Evolutionary conservation across 2,888 invertebrate genomes (phyloP).

Genomic region (Xestia c-nigrum): DNA sequence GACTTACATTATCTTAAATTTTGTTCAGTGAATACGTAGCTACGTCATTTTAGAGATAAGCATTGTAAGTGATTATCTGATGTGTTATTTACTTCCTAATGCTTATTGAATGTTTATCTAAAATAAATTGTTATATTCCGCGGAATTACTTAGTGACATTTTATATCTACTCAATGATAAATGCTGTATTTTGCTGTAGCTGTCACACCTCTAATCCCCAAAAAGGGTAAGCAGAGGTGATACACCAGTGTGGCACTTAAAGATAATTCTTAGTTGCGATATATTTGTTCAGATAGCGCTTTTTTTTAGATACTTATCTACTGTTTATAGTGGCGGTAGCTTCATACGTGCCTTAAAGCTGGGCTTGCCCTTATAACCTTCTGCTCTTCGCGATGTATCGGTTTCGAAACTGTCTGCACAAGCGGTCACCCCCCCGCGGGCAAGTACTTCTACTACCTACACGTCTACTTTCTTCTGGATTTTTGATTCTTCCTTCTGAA

Average conservation of each 20-base stretch:
- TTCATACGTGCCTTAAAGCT: background rate
- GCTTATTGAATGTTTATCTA: slow-evolving; percentile 7
- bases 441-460: background rate
- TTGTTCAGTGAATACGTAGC: slow-evolving; percentile 1
- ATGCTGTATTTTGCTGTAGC: slow-evolving; percentile 21
- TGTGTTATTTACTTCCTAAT: slow-evolving; percentile 24
- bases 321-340: background rate
- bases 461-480: background rate
- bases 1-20: background rate
- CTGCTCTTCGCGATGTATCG: too few species aligned
- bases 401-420: too few species aligned
- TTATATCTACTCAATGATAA: slow-evolving; percentile 16
- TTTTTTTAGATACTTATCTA: background rate
- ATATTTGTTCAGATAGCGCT: background rate
- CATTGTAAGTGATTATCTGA: background rate
- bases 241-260: background rate
- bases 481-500: too few species aligned
- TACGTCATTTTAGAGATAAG: slow-evolving; percentile 34
- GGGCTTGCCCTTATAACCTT: too few species aligned
- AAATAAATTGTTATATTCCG: slow-evolving; percentile 33
- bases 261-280: background rate
- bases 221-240: background rate
- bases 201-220: slow-evolving; percentile 16
- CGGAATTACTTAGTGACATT: slow-evolving; percentile 2
- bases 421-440: too few species aligned